Conservation (phyloP, 2,888 invertebrate genomes). For the Pristionchus fissidentatus region DNA sequence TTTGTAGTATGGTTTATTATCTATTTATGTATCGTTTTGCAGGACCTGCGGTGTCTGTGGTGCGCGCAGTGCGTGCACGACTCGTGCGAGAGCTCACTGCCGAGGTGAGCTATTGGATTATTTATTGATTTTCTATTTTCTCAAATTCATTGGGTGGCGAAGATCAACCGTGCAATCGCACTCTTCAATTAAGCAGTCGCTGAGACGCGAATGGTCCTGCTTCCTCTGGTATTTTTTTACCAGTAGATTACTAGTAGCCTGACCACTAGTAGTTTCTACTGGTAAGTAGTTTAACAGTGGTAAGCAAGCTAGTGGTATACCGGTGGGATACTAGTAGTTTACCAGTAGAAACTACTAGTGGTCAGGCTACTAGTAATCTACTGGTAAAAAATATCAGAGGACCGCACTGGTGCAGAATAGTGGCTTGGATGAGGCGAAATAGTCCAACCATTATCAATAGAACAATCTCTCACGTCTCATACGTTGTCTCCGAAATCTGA, state of each 20-base stretch:
- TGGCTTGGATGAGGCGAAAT: too few species aligned
- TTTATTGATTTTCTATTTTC: background rate
- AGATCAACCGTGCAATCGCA: background rate
- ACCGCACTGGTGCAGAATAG: too few species aligned
- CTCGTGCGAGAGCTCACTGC: constrained; percentile 51
- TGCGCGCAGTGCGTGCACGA: constrained; percentile 85
- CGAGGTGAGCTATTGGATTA: background rate
- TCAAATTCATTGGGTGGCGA: background rate
- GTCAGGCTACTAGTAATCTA: too few species aligned
- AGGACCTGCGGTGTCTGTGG: constrained; percentile 98
- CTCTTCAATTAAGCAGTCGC: too few species aligned
- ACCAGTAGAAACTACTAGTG: too few species aligned
- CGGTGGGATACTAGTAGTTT: too few species aligned
- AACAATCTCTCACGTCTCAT: background rate
- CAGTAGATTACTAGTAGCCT: too few species aligned
- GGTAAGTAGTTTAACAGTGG: too few species aligned
- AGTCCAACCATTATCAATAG: too few species aligned
- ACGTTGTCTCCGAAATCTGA: background rate
- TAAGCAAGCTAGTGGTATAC: too few species aligned
- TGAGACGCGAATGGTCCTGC: background rate
- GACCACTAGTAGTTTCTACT: too few species aligned
- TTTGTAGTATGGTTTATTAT: background rate
- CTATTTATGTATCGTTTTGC: constrained; percentile 75
- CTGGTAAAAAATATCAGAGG: too few species aligned
- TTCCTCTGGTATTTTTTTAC: background rate